phyloP scores from a whole-genome alignment of 1,140 invertebrate species.

The Panagrolaimus sp. region DNA sequence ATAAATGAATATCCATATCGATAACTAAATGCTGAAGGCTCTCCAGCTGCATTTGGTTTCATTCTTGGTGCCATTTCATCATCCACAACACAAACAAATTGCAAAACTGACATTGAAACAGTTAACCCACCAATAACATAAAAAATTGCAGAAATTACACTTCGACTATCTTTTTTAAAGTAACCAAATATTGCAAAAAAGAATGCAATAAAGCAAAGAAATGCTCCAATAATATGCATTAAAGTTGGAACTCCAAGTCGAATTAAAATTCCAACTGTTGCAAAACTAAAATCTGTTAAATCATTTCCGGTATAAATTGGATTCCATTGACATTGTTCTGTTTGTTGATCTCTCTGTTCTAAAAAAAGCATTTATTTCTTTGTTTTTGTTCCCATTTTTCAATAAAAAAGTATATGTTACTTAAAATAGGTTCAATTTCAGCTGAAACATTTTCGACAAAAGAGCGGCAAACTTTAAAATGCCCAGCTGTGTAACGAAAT shows the following conservation, averaged over 20 bases:
- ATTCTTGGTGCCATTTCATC: conserved; percentile 44
- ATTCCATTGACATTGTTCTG: conserved; percentile 30
- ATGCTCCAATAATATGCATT: conserved; percentile 36
- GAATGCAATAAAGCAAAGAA: conserved; percentile 35
- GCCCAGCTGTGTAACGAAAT: conserved; percentile 43
- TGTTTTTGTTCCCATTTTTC: background rate
- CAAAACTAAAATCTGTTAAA: conserved; percentile 28
- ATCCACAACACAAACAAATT: conserved; percentile 46
- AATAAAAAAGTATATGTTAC: background rate
- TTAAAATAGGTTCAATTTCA: conserved; percentile 23
- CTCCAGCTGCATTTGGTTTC: conserved; percentile 45
- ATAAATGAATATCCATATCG: conserved; percentile 38
- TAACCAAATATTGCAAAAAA: conserved; percentile 35
- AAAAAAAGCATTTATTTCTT: background rate
- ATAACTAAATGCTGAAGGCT: conserved; percentile 39
- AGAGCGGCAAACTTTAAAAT: conserved; percentile 42
- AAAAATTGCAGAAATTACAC: conserved; percentile 36
- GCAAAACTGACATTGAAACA: conserved; percentile 37
- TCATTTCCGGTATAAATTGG: conserved; percentile 33
- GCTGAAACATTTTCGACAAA: conserved; percentile 17
- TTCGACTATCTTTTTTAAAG: conserved; percentile 22
- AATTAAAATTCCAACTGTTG: conserved; percentile 17
- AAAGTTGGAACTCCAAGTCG: conserved; percentile 34
- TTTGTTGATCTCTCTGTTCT: background rate
- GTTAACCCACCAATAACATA: conserved; percentile 41